phyloP scores from a whole-genome alignment of 2,888 invertebrate species.

The Mythimna loreyi region DNA sequence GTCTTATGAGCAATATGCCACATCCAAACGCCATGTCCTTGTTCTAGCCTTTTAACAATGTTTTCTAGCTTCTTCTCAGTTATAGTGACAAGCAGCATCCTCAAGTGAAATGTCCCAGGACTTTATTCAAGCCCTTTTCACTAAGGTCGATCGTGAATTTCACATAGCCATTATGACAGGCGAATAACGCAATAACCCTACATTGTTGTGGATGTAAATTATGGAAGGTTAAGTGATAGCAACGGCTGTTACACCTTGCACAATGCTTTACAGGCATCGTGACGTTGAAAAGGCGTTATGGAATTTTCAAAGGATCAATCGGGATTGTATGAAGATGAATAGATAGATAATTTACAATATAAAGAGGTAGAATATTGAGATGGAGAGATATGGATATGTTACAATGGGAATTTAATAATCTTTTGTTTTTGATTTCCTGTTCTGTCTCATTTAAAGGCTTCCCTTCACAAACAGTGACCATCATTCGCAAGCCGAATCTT shows the following conservation, averaged over 20 bases:
- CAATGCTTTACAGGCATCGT: slow-evolving; percentile 52
- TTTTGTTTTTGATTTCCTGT: too few species aligned
- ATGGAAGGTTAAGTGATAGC: slow-evolving; percentile 71
- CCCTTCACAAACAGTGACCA: too few species aligned
- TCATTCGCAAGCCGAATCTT: too few species aligned
- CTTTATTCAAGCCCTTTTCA: slow-evolving; percentile 31
- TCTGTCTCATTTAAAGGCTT: too few species aligned
- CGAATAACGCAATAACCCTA: slow-evolving; percentile 62
- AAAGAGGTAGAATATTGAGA: background rate
- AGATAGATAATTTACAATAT: slow-evolving; percentile 27
- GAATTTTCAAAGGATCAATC: slow-evolving; percentile 38
- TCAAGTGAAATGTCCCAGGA: background rate
- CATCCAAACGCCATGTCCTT: too few species aligned
- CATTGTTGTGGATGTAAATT: slow-evolving; percentile 70
- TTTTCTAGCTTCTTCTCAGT: background rate
- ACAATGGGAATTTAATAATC: background rate
- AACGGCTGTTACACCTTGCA: slow-evolving; percentile 54
- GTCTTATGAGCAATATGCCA: too few species aligned
- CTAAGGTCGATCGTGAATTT: slow-evolving; percentile 74
- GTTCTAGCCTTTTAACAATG: background rate
- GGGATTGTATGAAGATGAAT: slow-evolving; percentile 35
- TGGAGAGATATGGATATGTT: background rate
- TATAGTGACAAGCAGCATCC: background rate
- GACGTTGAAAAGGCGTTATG: slow-evolving; percentile 41
- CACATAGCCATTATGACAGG: slow-evolving; percentile 72